Conservation (phyloP, 1,140 invertebrate genomes). For the Camponotus floridanus region DNA sequence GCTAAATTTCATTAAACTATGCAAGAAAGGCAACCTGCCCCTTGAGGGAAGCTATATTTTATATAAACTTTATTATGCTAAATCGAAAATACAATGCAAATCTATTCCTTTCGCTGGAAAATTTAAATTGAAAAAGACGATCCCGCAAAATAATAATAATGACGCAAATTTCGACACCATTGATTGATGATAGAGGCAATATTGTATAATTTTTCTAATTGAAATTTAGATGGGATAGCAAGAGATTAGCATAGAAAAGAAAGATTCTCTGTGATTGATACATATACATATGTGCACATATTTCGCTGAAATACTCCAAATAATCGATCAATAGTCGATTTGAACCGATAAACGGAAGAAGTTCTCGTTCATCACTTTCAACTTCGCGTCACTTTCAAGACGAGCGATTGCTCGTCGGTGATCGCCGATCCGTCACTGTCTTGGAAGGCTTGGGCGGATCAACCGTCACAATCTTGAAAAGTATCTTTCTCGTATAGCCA, state of each 20-base stretch:
- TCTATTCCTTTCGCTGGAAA: background rate
- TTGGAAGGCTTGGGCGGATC: background rate
- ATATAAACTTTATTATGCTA: background rate
- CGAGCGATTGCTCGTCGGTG: conserved; percentile 29
- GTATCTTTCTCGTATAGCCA: conserved; percentile 28
- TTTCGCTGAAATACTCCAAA: background rate
- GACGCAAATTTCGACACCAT: background rate
- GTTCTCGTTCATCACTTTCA: conserved; percentile 54
- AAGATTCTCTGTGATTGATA: background rate
- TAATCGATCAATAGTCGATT: background rate
- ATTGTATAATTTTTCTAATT: background rate
- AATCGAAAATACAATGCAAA: background rate
- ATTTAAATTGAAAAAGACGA: background rate
- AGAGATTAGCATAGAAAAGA: background rate
- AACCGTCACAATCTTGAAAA: conserved; percentile 66
- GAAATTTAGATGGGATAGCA: background rate
- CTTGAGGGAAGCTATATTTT: background rate
- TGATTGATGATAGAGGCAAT: too few species aligned
- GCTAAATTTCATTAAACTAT: conserved; percentile 49
- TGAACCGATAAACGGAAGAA: background rate
- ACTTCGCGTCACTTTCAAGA: conserved; percentile 36
- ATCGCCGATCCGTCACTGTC: conserved; percentile 59
- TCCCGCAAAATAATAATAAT: background rate
- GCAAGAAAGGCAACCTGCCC: background rate
- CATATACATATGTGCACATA: background rate